Evolutionary conservation across 2,797 vertebrate genomes (phyloP).

Genomic region (Okamejei kenojei): DNA sequence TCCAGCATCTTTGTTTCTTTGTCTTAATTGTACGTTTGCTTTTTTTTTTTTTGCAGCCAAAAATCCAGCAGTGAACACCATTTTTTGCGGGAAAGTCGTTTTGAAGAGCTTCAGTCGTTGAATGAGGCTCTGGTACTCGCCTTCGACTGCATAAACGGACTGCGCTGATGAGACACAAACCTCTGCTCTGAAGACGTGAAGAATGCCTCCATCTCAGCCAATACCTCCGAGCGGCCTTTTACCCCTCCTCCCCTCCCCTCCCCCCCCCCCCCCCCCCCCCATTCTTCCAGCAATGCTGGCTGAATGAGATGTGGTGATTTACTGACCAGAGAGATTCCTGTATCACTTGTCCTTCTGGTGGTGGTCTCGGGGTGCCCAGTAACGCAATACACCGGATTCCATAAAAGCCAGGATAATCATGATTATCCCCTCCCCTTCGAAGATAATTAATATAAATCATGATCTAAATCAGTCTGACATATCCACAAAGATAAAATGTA

Average conservation of each 20-base stretch:
- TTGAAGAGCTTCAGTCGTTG: neutral
- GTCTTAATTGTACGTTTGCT: neutral
- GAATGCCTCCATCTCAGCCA: conserved; percentile 20
- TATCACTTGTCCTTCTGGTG: neutral
- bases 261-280: neutral
- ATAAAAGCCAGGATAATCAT: conserved; percentile 20
- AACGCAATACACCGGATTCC: neutral
- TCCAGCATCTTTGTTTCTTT: too few relatives aligned
- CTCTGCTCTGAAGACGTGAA: conserved; percentile 23
- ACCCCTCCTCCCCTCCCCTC: neutral
- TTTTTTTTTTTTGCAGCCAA: conserved; percentile 39
- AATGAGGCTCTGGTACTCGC: neutral
- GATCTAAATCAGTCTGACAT: conserved; percentile 5
- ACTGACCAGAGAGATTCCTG: neutral
- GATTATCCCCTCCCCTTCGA: neutral
- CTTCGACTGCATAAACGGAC: neutral
- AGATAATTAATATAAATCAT: conserved; percentile 12
- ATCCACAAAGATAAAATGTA: neutral
- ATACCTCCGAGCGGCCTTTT: conserved; percentile 27
- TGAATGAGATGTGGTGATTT: neutral
- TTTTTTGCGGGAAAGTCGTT: neutral
- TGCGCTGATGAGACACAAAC: neutral
- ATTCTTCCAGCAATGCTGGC: conserved; percentile 11
- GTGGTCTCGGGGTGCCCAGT: neutral
- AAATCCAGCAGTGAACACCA: conserved; percentile 45